Evolutionary conservation across 2,888 invertebrate species (phyloP), one percentile per base, ranked within the genome.

Genomic region (Campoplex nolae): DNA sequence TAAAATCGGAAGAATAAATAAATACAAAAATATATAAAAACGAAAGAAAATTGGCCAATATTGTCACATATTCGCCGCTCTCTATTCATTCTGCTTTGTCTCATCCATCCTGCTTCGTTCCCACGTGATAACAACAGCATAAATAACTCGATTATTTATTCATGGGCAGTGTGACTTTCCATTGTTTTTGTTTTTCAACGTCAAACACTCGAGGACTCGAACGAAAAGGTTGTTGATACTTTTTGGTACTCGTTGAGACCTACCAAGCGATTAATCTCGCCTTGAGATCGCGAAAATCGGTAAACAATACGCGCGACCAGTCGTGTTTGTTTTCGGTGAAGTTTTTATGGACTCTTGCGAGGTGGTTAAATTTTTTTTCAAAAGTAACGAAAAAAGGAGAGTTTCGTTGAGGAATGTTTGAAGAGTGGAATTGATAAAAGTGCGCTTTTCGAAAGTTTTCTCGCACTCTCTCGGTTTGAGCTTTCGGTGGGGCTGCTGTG

Each of bases 381-480:
- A 23, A 62, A 32, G 11, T 32, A 62, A 32, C 13, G 16, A 62
- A 62, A 62, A 32, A 18, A 45, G 13, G 32, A 13, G 32, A 28
- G 23, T 28, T 28, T 0, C 32, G 13, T 62, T 32, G 58, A 62
- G 32, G 58, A 62, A 32, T 62, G 58, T 32, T 62, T 13, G 32
- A 16, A 28, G 32, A 32, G 58, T 62, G 48, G 48, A 71, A 48
- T 48, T 71, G 45, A 71, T 16, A 28, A 23, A 18, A 71, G 48
- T 68, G 68, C 23, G 68, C 23, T 23, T 71, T 71, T 45, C 16
- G 7, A 73, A 73, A 54, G 51, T 54, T 73, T 73, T 38, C 51
- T 71, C 48, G 28, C 28, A 23, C 67, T 18, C 38, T 18, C 48
- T n/a, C 56, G 48, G 23, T 11, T 13, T 28, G 28, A 42, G 18